These are phyloP conservation scores for Pteropus alecto DNA, from an alignment of 2,113 vertebrate species.

Conservation along the genomic window DNA sequence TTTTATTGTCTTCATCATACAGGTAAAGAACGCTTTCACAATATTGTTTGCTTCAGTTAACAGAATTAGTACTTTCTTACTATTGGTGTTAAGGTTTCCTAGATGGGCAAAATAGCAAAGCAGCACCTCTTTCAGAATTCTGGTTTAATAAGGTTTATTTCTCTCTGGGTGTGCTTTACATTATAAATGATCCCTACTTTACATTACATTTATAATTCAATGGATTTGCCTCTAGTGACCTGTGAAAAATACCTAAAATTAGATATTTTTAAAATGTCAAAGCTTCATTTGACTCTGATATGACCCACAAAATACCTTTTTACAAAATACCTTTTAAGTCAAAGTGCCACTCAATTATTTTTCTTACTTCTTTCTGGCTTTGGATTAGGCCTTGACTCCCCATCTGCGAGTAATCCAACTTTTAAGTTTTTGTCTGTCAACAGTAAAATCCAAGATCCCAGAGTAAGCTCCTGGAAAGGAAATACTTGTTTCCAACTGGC, in stretches of 20 bases:
- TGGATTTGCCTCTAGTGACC: slow-evolving; percentile 4
- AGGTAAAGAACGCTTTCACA: not conserved
- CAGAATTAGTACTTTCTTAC: not conserved
- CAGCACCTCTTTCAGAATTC: not conserved
- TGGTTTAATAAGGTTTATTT: not conserved
- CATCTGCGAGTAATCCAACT: not conserved
- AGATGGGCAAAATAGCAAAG: not conserved
- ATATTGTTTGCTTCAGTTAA: not conserved
- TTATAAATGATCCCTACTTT: slow-evolving; percentile 14
- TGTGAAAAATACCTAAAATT: slow-evolving; percentile 34
- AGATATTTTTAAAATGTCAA: slow-evolving; percentile 26
- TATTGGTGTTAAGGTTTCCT: not conserved
- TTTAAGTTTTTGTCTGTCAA: not conserved
- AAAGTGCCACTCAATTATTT: not conserved
- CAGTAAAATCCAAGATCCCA: not conserved
- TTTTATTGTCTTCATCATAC: not conserved
- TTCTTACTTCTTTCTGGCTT: not conserved
- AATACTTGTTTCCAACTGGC: not conserved
- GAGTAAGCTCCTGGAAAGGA: not conserved
- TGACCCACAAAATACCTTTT: slow-evolving; percentile 25
- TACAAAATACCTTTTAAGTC: not conserved
- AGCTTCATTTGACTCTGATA: slow-evolving; percentile 35
- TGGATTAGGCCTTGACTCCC: not conserved
- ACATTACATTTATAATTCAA: slow-evolving; percentile 36
- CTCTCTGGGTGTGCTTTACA: not conserved